Percentiles rank a stretch among this genome's conserved stretches.
Evolutionary conservation across 1,140 invertebrate species (phyloP).

Genomic region (Brachionus rubens): DNA sequence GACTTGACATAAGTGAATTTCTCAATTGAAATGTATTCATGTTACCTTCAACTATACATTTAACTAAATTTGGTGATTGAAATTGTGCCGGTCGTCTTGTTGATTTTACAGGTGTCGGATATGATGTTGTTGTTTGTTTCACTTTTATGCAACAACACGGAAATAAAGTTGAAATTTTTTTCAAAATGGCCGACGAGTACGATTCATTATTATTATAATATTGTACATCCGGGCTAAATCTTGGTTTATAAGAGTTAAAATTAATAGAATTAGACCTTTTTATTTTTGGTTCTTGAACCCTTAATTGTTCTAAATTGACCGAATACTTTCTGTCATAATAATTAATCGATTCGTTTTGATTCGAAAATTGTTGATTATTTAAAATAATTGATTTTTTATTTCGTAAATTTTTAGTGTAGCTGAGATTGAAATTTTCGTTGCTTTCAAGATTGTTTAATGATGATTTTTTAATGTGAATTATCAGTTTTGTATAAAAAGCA

Average conservation of each 20-base stretch:
- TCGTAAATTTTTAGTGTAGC: not conserved
- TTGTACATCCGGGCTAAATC: not conserved
- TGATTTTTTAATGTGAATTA: constrained; percentile 41
- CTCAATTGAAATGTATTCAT: no score
- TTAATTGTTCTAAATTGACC: not conserved
- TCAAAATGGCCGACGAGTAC: not conserved
- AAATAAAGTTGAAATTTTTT: not conserved
- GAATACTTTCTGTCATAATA: not conserved
- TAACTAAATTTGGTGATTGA: no score
- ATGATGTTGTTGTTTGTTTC: no score
- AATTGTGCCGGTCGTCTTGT: no score
- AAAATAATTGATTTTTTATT: not conserved
- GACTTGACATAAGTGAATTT: no score
- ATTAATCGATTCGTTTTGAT: not conserved
- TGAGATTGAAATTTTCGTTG: not conserved
- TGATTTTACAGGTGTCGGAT: no score
- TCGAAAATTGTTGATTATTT: not conserved
- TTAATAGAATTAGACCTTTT: constrained; percentile 10
- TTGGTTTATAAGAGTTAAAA: not conserved
- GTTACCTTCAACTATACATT: no score
- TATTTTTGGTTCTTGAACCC: not conserved
- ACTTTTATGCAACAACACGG: not conserved
- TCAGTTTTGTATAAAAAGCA: constrained; percentile 36
- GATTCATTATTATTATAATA: not conserved
- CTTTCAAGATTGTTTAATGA: not conserved